Percentiles rank a stretch among this genome's conserved stretches.
These are phyloP conservation scores for Hepsetus odoe DNA, from an alignment of 2,113 vertebrate species.

Conservation along the genomic window DNA sequence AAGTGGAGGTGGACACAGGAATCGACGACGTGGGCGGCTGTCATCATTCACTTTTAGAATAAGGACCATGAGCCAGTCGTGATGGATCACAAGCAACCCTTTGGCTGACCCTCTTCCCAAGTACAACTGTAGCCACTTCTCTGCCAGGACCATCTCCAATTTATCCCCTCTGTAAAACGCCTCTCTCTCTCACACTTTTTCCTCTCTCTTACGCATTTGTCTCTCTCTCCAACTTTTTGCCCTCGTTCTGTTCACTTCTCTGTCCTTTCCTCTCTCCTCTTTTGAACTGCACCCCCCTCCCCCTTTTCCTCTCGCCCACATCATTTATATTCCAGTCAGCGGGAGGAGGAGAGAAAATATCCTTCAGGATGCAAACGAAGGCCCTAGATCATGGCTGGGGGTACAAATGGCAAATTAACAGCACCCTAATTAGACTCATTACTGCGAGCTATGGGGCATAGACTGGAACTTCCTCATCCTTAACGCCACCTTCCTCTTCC, in stretches of 20 bases:
- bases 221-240: not conserved
- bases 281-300: slow-evolving; percentile 16
- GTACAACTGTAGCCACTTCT: not conserved
- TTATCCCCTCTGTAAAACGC: not conserved
- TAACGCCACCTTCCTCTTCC: slow-evolving; percentile 39
- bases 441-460: slow-evolving; percentile 50
- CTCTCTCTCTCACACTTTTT: not conserved
- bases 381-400: slow-evolving; percentile 53
- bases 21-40: not conserved
- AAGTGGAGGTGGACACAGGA: not conserved
- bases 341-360: slow-evolving; percentile 34
- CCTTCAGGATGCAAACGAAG: slow-evolving; percentile 49
- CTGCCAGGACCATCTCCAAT: not conserved
- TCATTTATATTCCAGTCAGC: slow-evolving; percentile 51
- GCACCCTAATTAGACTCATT: slow-evolving; percentile 59
- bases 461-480: slow-evolving; percentile 47
- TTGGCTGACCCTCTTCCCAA: slow-evolving; percentile 2
- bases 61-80: not conserved
- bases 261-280: slow-evolving; percentile 24
- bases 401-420: slow-evolving; percentile 60
- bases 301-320: slow-evolving; percentile 7
- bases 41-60: slow-evolving; percentile 4
- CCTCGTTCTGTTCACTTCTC: not conserved
- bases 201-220: too few species aligned
- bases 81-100: not conserved